Percentiles rank a stretch among this genome's conserved stretches.
These are phyloP conservation scores for Trochalopteron elliotii DNA, from an alignment of 2,113 vertebrate genomes.

Conservation along the genomic window DNA sequence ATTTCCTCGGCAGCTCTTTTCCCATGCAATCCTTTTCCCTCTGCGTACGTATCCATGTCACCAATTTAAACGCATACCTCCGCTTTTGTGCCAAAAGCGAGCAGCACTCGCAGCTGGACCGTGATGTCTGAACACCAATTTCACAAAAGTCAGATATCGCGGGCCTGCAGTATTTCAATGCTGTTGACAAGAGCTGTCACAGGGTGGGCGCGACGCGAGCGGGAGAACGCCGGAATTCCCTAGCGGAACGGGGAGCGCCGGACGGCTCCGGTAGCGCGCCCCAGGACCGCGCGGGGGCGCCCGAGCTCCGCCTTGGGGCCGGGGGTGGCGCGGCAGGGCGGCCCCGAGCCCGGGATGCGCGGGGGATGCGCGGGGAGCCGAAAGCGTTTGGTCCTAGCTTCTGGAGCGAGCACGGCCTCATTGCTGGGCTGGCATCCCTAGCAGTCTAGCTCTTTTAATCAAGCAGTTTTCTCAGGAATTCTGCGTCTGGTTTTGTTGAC, in stretches of 20 bases:
- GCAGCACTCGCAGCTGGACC: accelerated
- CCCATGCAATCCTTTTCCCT: not conserved
- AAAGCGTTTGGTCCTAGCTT: accelerated
- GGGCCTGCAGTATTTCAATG: not conserved
- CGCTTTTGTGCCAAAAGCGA: not conserved
- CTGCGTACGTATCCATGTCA: accelerated
- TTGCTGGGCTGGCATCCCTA: not conserved
- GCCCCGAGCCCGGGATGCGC: not conserved
- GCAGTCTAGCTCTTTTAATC: not conserved
- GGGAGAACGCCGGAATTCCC: accelerated
- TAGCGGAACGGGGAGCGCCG: not conserved
- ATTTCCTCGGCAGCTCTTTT: not conserved
- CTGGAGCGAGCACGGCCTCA: not conserved
- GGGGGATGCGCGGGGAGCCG: not conserved
- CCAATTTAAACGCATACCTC: not conserved
- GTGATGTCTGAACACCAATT: not conserved
- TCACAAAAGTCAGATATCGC: accelerated
- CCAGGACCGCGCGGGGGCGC: slow-evolving; percentile 34
- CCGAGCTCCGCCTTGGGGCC: not conserved
- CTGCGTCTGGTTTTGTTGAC: not conserved
- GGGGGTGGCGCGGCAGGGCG: not conserved
- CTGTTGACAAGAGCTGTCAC: accelerated
- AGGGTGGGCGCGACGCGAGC: accelerated
- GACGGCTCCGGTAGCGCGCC: not conserved
- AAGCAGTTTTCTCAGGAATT: not conserved